Evolutionary conservation across 2,113 vertebrate species (phyloP).

Genomic region (Phalacrocorax brasilianus): DNA sequence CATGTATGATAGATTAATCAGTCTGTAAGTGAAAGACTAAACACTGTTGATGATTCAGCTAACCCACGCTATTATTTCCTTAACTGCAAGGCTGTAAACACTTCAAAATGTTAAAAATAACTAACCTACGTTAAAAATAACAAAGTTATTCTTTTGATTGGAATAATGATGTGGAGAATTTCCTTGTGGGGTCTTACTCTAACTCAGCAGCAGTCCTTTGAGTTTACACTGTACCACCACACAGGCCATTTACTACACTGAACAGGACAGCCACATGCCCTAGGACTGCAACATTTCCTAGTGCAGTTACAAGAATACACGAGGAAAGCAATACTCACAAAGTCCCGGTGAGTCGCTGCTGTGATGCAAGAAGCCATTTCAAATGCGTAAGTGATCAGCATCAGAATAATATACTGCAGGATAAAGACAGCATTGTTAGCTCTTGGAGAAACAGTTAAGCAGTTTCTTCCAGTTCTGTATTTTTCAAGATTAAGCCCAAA

Average conservation of each 20-base stretch:
- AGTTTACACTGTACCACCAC: neutral
- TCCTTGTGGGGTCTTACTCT: neutral
- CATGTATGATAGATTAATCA: neutral
- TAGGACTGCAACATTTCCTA: neutral
- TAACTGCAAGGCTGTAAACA: neutral
- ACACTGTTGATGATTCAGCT: neutral
- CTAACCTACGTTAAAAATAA: neutral
- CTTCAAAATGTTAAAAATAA: neutral
- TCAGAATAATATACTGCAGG: slow-evolving; percentile 79
- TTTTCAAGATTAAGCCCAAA: neutral
- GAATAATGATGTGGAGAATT: neutral
- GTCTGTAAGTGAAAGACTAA: neutral
- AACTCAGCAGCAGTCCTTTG: neutral
- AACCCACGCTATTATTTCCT: neutral
- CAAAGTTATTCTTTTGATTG: neutral
- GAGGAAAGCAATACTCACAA: slow-evolving; percentile 68
- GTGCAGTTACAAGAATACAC: rapidly evolving
- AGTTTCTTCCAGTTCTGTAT: neutral
- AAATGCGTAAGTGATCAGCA: slow-evolving; percentile 80
- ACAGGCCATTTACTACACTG: neutral
- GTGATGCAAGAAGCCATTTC: slow-evolving; percentile 83
- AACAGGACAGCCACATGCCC: neutral
- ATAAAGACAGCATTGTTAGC: neutral
- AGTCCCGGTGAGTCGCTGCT: slow-evolving; percentile 75
- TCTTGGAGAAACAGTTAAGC: neutral